Evolutionary conservation across 1,140 invertebrate species (phyloP).

Genomic region (Caenorhabditis tropicalis): DNA sequence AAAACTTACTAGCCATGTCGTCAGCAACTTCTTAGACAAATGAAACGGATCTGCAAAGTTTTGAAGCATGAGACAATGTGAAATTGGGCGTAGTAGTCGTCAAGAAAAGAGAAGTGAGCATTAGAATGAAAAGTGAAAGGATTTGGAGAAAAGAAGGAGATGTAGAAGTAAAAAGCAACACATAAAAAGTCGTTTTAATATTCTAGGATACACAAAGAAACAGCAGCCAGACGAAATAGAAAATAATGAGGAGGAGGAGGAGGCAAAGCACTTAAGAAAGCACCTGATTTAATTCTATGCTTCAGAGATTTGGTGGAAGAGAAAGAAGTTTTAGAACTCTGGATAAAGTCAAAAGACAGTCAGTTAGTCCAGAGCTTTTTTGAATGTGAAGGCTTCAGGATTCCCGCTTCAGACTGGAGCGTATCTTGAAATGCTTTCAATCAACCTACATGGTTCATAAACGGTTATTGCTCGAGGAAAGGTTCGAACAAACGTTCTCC

Average conservation of each 20-base stretch:
- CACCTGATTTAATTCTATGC: neutral
- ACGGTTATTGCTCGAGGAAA: neutral
- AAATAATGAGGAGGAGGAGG: neutral
- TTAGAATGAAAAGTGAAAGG: neutral
- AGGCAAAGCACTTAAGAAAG: neutral
- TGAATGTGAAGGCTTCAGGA: too few species aligned
- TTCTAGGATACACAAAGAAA: conserved; percentile 38
- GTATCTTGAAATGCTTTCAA: neutral
- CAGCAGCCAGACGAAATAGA: neutral
- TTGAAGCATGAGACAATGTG: conserved; percentile 33
- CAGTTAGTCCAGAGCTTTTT: too few species aligned
- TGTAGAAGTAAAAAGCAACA: too few species aligned
- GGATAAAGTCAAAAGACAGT: neutral
- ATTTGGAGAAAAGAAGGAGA: neutral
- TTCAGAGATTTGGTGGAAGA: neutral
- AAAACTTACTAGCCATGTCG: conserved; percentile 37
- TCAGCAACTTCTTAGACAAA: neutral
- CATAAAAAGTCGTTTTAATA: conserved; percentile 40
- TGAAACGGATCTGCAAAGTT: conserved; percentile 28
- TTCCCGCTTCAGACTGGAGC: too few species aligned
- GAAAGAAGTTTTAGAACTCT: neutral
- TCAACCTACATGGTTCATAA: neutral
- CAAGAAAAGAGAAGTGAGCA: neutral
- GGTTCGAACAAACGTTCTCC: neutral
- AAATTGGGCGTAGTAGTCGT: conserved; percentile 40